Conservation (phyloP, 2,888 invertebrate species). For the Cryptops parisi region DNA sequence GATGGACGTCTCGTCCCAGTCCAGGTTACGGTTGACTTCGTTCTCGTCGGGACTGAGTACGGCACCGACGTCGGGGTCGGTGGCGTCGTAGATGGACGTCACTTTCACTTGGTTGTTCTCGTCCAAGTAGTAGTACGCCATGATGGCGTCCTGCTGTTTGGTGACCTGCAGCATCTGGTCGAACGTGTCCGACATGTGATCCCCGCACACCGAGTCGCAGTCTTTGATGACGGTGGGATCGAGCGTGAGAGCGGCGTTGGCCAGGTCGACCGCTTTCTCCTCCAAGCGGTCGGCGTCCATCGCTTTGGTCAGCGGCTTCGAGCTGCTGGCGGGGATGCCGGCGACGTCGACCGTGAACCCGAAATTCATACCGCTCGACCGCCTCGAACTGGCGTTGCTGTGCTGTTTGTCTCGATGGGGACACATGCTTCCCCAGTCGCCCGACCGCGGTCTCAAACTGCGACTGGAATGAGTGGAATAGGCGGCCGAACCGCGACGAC, state of each 20-base stretch:
- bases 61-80: conserved; percentile 45
- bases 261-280: conserved; percentile 6
- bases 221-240: background rate
- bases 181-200: conserved; percentile 37
- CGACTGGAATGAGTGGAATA: background rate
- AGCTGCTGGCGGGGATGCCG: conserved; percentile 6
- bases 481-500: background rate
- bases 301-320: conserved; percentile 7
- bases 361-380: conserved; percentile 43
- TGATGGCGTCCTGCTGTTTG: conserved; percentile 69
- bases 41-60: conserved; percentile 9
- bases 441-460: background rate
- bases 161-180: conserved; percentile 50
- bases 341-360: conserved; percentile 46
- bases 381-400: conserved; percentile 22
- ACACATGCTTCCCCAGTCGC: conserved; percentile 5
- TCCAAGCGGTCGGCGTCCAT: conserved; percentile 11
- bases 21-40: conserved; percentile 1
- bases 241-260: conserved; percentile 7
- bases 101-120: conserved; percentile 69
- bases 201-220: background rate
- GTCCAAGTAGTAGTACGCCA: conserved; percentile 84
- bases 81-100: conserved; percentile 78
- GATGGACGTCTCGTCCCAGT: conserved; percentile 13
- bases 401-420: conserved; percentile 1